Base-by-base conservation (phyloP, 37 sponge, comb jelly and placozoan genomes). In the Petrosia ficiformis region DNA sequence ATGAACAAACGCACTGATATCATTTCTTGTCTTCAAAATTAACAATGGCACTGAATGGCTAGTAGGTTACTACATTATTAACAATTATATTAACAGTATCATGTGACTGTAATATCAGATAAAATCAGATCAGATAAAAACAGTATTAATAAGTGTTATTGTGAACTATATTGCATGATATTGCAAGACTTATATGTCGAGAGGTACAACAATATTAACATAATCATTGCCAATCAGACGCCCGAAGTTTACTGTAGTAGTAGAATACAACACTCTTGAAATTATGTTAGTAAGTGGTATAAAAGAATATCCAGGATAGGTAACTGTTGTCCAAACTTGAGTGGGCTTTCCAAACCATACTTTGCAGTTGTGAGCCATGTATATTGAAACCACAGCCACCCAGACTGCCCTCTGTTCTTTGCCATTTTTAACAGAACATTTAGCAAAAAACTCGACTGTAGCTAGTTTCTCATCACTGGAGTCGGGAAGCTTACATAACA, bases 331-430 rank as follows among this genome's bases (percentile, higher is more conserved):
- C 63, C 63, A 61, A 24, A 61, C 63, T 61, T 61, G 28, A 26
- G 63, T n/a, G 26, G 63, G 63, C 63, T 61, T 61, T n/a, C 63
- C 63, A 61, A 26, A 61, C 63, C 63, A 61, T 26, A 61, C 28
- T 22, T 61, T 11, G 28, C 63, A 61, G 28, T 11, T 11, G 28
- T 61, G 63, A 11, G 22, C 63, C 28, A 61, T 26, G n/a, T 61
- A 61, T n/a, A n/a, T 26, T 61, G 63, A 26, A 61, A 11, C 22
- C 5, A 5, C 28, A 26, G 63, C 63, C 28, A 61, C 6, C 63
- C 63, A 61, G 26, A 48, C 54, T 19, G 54, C 14, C 54, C 54
- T 48, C 14, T 48, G 54, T 14, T 48, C 54, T 19, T 14, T 14
- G 14, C 14, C 54, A 19, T 48, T 48, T 48, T 48, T 48, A 8